Evolutionary conservation across 1,140 invertebrate genomes (phyloP).

Genomic region (Parapsyche elsis): DNA sequence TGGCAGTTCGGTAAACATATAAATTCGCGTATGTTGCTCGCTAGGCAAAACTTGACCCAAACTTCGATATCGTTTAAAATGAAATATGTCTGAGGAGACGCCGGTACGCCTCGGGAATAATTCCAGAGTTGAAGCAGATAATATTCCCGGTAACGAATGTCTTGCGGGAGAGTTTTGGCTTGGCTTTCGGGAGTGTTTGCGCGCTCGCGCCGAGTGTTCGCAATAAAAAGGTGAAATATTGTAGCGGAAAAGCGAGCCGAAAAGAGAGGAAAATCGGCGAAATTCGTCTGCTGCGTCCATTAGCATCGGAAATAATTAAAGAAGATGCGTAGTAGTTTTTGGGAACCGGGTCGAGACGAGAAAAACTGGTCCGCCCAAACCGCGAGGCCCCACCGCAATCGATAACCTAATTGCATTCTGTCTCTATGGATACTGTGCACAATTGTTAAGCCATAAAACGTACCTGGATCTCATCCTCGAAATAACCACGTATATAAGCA

Average conservation of each 20-base stretch:
- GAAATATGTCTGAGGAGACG: slow-evolving; percentile 7
- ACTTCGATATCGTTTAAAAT: slow-evolving; percentile 28
- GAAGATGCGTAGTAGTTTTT: slow-evolving; percentile 16
- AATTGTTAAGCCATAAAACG: no score
- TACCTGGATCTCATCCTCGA: no score
- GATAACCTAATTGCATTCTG: slow-evolving; percentile 17
- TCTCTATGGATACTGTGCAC: no score
- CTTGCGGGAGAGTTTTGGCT: not conserved
- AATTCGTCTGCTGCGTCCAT: not conserved
- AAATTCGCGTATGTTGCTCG: not conserved
- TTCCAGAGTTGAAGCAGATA: slow-evolving; percentile 15
- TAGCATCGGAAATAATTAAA: slow-evolving; percentile 11
- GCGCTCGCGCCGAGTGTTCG: not conserved
- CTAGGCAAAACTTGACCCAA: not conserved
- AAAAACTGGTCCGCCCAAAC: slow-evolving; percentile 39
- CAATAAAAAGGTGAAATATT: slow-evolving; percentile 17
- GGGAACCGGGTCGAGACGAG: slow-evolving; percentile 32
- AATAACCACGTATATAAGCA: no score
- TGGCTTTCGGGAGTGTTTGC: not conserved
- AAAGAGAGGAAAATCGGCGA: slow-evolving; percentile 7
- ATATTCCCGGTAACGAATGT: slow-evolving; percentile 8
- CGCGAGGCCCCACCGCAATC: not conserved
- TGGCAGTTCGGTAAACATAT: not conserved
- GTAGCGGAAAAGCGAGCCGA: not conserved
- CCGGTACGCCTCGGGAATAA: not conserved